These are phyloP conservation scores for Leptinotarsa tumamoca DNA, from an alignment of 2,888 invertebrate species.

Conservation along the genomic window DNA sequence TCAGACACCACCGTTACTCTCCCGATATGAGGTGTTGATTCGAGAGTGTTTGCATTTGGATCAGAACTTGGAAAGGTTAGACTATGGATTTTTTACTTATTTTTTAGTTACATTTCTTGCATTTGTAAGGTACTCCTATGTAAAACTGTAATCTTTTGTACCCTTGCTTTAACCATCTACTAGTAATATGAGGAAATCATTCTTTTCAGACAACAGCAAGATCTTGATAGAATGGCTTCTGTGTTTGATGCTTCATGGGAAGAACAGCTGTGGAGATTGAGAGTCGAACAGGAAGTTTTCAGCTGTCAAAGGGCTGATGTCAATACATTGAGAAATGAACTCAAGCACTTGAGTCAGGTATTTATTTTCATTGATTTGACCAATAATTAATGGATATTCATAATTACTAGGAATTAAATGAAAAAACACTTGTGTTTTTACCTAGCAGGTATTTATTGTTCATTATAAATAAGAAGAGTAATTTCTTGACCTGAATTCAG, in stretches of 20 bases:
- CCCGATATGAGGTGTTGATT: constrained; percentile 70
- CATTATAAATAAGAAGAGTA: no score
- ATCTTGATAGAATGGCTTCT: constrained; percentile 71
- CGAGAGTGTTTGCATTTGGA: constrained; percentile 73
- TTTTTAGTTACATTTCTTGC: no score
- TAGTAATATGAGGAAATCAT: not conserved
- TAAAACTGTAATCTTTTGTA: no score
- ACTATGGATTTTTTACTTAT: not conserved
- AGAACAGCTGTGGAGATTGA: constrained; percentile 77
- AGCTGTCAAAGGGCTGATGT: constrained; percentile 75
- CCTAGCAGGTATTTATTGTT: no score
- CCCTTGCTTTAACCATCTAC: not conserved
- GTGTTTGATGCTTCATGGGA: constrained; percentile 78
- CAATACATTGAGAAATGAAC: constrained; percentile 73
- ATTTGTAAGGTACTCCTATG: no score
- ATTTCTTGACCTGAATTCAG: not conserved
- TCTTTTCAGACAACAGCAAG: constrained; percentile 68
- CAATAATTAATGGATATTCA: no score
- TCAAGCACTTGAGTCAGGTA: constrained; percentile 71
- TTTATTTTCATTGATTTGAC: not conserved
- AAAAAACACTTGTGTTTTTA: not conserved
- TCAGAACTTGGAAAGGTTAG: constrained; percentile 70
- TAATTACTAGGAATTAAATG: no score
- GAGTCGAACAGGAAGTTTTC: constrained; percentile 76
- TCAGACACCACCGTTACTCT: constrained; percentile 62